Percentiles rank a stretch among this genome's conserved stretches.
These are phyloP conservation scores for Athripsodes cinereus DNA, from an alignment of 2,888 invertebrate genomes.

Conservation along the genomic window DNA sequence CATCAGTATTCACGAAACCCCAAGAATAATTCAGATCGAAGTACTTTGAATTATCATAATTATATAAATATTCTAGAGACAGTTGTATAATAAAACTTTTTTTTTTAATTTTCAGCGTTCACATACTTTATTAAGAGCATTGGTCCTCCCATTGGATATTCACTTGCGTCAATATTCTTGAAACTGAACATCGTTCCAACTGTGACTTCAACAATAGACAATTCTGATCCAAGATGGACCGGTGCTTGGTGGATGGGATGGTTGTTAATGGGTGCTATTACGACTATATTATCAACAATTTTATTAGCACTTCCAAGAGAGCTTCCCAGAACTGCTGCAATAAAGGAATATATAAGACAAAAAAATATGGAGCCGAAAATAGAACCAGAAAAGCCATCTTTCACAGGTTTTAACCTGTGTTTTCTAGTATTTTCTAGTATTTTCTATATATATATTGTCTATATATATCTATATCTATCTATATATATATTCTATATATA, in stretches of 20 bases:
- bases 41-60: no score
- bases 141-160: conserved; percentile 64
- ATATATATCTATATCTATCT: no score
- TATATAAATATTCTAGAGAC: no score
- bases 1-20: no score
- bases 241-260: conserved; percentile 80
- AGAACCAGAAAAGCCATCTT: conserved; percentile 36
- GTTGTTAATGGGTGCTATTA: conserved; percentile 54
- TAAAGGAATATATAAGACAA: conserved; percentile 31
- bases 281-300: conserved; percentile 54
- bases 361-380: conserved; percentile 19
- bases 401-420: no score
- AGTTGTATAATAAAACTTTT: no score
- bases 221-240: conserved; percentile 67
- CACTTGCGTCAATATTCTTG: conserved; percentile 57
- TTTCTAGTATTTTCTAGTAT: no score
- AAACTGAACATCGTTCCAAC: conserved; percentile 60
- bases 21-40: no score
- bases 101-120: conserved; percentile 50
- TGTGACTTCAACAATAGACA: conserved; percentile 58
- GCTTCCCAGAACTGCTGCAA: conserved; percentile 57
- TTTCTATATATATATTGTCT: no score
- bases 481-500: no score
- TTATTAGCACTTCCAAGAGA: conserved; percentile 64
- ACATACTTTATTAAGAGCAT: conserved; percentile 62